Evolutionary conservation across 35 echinoderm and acorn worm genomes (phyloP).

Genomic region (Anneissia japonica): DNA sequence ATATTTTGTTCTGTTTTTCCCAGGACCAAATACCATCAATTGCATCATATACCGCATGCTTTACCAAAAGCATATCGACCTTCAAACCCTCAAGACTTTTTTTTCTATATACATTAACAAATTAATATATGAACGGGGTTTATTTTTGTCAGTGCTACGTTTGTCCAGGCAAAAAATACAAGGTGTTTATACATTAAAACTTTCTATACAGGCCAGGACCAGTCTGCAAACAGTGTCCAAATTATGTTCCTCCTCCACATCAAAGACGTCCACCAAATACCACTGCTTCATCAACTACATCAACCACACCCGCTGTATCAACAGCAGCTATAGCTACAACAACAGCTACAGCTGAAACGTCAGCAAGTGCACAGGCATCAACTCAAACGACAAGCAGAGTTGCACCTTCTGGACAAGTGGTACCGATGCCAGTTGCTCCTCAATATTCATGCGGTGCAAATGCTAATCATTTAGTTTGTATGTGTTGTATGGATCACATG

Average conservation of each 20-base stretch:
- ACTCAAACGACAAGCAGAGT: not conserved
- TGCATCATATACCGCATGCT: too few relatives aligned
- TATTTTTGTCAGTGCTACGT: too few relatives aligned
- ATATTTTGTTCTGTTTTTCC: too few relatives aligned
- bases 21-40: too few relatives aligned
- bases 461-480: slow-evolving; percentile 53
- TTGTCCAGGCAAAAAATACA: too few relatives aligned
- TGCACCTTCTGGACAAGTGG: slow-evolving; percentile 1
- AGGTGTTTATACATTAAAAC: not conserved
- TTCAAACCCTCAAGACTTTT: too few relatives aligned
- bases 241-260: not conserved
- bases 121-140: too few relatives aligned
- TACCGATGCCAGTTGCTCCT: slow-evolving; percentile 41
- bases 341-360: not conserved
- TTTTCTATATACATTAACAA: too few relatives aligned
- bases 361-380: not conserved
- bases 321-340: not conserved
- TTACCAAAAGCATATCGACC: too few relatives aligned
- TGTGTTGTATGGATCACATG: slow-evolving; percentile 53
- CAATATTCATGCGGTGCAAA: slow-evolving; percentile 23
- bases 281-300: not conserved
- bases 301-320: not conserved
- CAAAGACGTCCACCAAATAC: not conserved
- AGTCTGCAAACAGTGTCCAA: slow-evolving; percentile 48
- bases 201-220: slow-evolving; percentile 11